Evolutionary conservation across 2,888 invertebrate genomes (phyloP).

Genomic region (Cactoblastis cactorum): DNA sequence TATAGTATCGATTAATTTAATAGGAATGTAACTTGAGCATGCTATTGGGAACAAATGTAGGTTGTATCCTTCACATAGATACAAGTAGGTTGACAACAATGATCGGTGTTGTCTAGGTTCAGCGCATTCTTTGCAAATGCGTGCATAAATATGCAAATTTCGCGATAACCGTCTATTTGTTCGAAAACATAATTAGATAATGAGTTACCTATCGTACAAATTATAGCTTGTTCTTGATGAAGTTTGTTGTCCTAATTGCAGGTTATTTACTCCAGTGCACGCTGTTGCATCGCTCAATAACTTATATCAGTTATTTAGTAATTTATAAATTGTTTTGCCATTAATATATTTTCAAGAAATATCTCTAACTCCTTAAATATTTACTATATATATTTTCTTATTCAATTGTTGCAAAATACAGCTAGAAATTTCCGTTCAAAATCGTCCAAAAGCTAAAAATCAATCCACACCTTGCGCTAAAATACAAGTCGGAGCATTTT

Average conservation of each 20-base stretch:
- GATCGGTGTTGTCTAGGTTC: constrained; percentile 14
- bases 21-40: not conserved
- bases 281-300: constrained; percentile 41
- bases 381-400: too few species aligned
- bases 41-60: constrained; percentile 3
- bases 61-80: not conserved
- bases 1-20: not conserved
- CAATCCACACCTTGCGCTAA: too few species aligned
- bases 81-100: constrained; percentile 12
- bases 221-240: constrained; percentile 65
- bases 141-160: constrained; percentile 48
- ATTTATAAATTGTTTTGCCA: not conserved
- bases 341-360: not conserved
- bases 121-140: constrained; percentile 32
- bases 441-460: too few species aligned
- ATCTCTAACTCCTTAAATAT: too few species aligned
- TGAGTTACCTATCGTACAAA: constrained; percentile 56
- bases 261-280: constrained; percentile 61
- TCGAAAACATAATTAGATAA: constrained; percentile 63
- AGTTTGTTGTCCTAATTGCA: constrained; percentile 70
- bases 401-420: too few species aligned
- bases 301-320: constrained; percentile 16
- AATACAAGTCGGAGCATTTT: too few species aligned
- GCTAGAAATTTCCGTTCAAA: too few species aligned
- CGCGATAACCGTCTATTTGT: constrained; percentile 47